Conservation (phyloP, 2,797 vertebrate genomes). For the Urosaurus nigricauda region DNA sequence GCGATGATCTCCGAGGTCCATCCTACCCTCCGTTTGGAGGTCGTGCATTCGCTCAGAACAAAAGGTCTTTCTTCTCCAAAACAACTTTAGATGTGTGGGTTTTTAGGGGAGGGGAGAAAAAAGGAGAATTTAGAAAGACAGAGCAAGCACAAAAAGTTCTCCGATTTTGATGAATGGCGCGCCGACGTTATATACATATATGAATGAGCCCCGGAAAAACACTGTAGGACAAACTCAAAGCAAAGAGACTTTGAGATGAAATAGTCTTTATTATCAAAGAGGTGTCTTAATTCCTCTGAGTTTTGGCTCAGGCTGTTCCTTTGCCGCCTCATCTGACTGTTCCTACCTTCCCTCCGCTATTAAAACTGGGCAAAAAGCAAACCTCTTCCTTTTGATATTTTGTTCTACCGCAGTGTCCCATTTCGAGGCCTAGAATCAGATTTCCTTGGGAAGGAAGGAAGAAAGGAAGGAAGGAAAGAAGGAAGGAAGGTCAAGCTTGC, state of each 20-base stretch:
- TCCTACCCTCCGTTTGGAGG: no score
- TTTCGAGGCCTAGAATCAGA: accelerated
- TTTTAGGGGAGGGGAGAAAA: background rate
- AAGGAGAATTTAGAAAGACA: background rate
- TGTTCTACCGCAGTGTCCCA: accelerated
- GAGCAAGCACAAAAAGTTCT: background rate
- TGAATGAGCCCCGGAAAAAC: background rate
- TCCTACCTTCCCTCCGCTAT: accelerated
- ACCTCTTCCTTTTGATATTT: background rate
- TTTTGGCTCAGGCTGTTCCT: background rate
- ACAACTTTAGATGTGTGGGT: background rate
- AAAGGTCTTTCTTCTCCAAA: background rate
- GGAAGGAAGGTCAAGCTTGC: no score
- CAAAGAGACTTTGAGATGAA: constrained; percentile 47
- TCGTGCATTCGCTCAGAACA: accelerated
- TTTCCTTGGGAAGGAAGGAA: background rate
- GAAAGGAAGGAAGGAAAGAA: background rate
- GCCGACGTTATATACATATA: background rate
- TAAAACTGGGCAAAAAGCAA: accelerated
- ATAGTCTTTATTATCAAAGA: constrained; percentile 33
- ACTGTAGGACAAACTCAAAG: constrained; percentile 16
- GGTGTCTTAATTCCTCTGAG: constrained; percentile 9
- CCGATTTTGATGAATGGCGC: background rate
- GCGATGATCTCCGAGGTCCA: background rate
- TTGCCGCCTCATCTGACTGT: accelerated